Percentiles rank a stretch among this genome's conserved stretches.
These are phyloP conservation scores for Holacanthus passer DNA, from an alignment of 2,113 vertebrate genomes.

Conservation along the genomic window DNA sequence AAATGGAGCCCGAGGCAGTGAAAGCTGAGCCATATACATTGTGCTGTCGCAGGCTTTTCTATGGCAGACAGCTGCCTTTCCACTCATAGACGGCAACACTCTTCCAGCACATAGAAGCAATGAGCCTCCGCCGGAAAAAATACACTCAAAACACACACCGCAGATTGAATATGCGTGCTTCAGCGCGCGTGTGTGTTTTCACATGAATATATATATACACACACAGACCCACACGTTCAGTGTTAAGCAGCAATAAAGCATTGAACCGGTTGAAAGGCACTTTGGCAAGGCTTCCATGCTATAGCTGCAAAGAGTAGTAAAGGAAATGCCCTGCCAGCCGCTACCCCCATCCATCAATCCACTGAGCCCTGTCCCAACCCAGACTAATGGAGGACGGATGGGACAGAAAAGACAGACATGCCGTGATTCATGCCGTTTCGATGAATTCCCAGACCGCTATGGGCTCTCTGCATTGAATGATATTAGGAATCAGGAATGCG, in stretches of 20 bases:
- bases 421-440: conserved; percentile 55
- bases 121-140: conserved; percentile 40
- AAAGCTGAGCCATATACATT: conserved; percentile 49
- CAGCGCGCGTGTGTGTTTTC: neutral
- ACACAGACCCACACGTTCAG: conserved; percentile 18
- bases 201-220: conserved; percentile 4
- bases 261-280: conserved; percentile 62
- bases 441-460: conserved; percentile 27
- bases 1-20: conserved; percentile 42
- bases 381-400: conserved; percentile 60
- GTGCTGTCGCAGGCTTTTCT: conserved; percentile 40
- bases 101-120: conserved; percentile 33
- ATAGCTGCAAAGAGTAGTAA: conserved; percentile 66
- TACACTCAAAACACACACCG: conserved; percentile 48
- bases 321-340: conserved; percentile 73
- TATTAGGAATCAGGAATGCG: conserved; percentile 13
- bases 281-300: conserved; percentile 59
- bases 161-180: conserved; percentile 35
- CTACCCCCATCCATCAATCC: conserved; percentile 76
- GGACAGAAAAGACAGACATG: conserved; percentile 59
- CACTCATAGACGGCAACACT: conserved; percentile 33
- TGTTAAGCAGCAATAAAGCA: conserved; percentile 51
- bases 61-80: conserved; percentile 42
- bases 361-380: conserved; percentile 55
- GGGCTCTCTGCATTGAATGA: conserved; percentile 22